Conservation (phyloP, 2,113 vertebrate species). For the Tinamus guttatus region DNA sequence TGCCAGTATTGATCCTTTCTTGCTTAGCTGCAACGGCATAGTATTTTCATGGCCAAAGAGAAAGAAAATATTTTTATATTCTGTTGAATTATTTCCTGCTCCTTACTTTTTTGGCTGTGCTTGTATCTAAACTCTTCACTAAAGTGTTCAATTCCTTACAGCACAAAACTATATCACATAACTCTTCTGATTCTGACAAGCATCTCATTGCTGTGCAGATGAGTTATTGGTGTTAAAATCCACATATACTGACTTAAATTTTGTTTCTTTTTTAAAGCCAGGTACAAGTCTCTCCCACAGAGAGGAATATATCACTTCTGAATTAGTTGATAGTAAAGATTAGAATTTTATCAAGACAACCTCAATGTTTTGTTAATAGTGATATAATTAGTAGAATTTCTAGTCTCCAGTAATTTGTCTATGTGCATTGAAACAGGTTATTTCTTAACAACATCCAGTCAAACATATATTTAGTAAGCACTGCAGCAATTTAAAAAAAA, state of each 20-base stretch:
- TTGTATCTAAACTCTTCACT: neutral
- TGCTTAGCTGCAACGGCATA: neutral
- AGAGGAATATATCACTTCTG: neutral
- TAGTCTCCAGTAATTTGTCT: neutral
- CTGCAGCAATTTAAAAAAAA: neutral
- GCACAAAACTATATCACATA: neutral
- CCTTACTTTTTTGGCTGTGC: neutral
- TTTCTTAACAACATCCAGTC: neutral
- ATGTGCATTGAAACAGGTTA: neutral
- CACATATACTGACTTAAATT: neutral
- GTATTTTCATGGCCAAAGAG: neutral
- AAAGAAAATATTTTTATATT: neutral
- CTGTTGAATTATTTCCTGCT: neutral
- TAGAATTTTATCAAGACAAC: neutral
- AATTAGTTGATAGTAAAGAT: slow-evolving; percentile 1
- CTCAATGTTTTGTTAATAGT: neutral
- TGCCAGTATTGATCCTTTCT: neutral
- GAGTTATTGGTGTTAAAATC: neutral
- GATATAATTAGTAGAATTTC: neutral
- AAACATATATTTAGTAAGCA: neutral
- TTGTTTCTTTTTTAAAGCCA: slow-evolving; percentile 37
- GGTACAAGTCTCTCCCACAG: slow-evolving; percentile 19
- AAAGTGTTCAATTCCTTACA: neutral
- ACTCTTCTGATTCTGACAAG: neutral
- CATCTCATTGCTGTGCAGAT: neutral